A percentile compares a stretch with the other conserved stretches of the same genome.
Evolutionary conservation across 2,888 invertebrate genomes (phyloP).

Genomic region (Stenodema calcarata): DNA sequence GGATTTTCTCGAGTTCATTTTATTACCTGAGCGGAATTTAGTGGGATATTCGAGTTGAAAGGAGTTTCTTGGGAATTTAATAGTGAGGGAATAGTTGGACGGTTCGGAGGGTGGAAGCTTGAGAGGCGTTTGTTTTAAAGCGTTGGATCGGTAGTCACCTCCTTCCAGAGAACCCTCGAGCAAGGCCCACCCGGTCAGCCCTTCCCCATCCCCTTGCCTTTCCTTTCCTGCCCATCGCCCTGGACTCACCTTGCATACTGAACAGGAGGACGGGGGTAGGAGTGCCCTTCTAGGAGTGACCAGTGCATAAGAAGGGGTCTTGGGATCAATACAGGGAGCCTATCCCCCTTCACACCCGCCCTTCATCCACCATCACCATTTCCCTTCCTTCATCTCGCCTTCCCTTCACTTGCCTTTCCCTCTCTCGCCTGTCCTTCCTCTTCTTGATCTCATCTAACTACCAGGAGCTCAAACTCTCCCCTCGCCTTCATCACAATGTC

Average conservation of each 20-base stretch:
- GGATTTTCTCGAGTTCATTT: too few species aligned
- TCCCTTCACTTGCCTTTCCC: not conserved
- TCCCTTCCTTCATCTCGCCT: not conserved
- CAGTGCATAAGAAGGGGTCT: conserved; percentile 52
- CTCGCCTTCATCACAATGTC: not conserved
- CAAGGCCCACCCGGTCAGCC: conserved; percentile 30
- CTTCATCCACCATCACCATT: not conserved
- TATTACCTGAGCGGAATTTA: too few species aligned
- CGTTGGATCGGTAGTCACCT: conserved; percentile 31
- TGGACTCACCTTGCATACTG: conserved; percentile 50
- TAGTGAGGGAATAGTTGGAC: not conserved
- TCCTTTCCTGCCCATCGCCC: conserved; percentile 19
- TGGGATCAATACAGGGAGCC: conserved; percentile 47
- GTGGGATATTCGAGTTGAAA: too few species aligned
- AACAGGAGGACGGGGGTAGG: conserved; percentile 32
- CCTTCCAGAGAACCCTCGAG: not conserved
- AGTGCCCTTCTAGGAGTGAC: conserved; percentile 40
- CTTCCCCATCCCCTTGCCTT: not conserved
- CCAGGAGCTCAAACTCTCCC: conserved; percentile 19
- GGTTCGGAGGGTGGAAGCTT: not conserved
- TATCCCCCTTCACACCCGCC: conserved; percentile 15
- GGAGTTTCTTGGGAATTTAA: not conserved
- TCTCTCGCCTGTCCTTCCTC: conserved; percentile 2
- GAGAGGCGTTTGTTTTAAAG: conserved; percentile 37
- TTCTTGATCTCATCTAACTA: conserved; percentile 49